Percentiles rank a stretch among this genome's conserved stretches.
Conservation (phyloP, 2,797 vertebrate species). For the Thripadectes ignobilis region DNA sequence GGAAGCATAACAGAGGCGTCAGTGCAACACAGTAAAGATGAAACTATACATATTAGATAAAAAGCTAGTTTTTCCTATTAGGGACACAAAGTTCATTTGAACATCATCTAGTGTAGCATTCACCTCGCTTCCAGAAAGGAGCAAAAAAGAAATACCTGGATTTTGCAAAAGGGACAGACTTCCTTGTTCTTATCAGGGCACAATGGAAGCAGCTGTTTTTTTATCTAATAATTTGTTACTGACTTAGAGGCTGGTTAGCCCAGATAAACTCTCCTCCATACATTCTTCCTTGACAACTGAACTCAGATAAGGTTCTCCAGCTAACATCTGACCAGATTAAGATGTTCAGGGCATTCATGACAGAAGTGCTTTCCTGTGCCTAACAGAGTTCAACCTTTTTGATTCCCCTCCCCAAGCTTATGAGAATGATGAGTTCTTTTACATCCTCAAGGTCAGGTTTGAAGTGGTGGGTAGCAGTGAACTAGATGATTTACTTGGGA, state of each 20-base stretch:
- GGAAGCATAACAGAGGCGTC: neutral
- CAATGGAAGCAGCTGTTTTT: neutral
- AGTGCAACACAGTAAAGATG: neutral
- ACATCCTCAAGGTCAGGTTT: slow-evolving; percentile 37
- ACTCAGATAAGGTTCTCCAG: slow-evolving; percentile 26
- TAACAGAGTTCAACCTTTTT: neutral
- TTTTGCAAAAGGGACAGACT: neutral
- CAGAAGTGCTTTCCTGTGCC: neutral
- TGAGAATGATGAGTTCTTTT: neutral
- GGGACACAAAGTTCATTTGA: neutral
- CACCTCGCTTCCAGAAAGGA: neutral
- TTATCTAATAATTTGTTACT: slow-evolving; percentile 10
- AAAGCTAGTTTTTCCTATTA: neutral
- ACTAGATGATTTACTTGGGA: neutral
- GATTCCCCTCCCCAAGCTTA: neutral
- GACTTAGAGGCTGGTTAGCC: slow-evolving; percentile 14
- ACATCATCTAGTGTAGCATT: neutral
- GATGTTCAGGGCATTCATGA: neutral
- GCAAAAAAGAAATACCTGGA: neutral
- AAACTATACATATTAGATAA: neutral
- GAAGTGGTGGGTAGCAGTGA: neutral
- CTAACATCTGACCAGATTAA: slow-evolving; percentile 15
- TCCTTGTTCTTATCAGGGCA: neutral
- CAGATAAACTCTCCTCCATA: slow-evolving; percentile 36
- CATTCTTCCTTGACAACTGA: slow-evolving; percentile 25